These are phyloP conservation scores for Drosophila arawakana DNA, from an alignment of 1,140 invertebrate genomes.

Conservation along the genomic window DNA sequence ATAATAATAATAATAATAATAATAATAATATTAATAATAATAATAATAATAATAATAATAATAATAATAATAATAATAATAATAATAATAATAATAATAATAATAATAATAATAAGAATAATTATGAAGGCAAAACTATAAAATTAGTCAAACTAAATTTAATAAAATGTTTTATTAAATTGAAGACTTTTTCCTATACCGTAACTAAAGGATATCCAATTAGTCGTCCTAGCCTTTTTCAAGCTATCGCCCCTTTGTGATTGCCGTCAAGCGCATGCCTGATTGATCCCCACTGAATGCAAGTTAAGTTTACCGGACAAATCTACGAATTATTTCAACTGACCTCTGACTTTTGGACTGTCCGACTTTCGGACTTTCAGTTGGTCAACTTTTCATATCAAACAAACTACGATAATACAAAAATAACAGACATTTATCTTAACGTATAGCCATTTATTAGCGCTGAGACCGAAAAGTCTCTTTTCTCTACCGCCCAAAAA, in stretches of 20 bases:
- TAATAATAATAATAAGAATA: no score
- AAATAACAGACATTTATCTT: conserved; percentile 75
- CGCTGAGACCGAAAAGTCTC: conserved; percentile 10
- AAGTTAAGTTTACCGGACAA: conserved; percentile 7
- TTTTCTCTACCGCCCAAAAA: neutral
- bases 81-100: no score
- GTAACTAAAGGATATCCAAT: neutral
- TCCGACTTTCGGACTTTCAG: neutral
- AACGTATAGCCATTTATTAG: conserved; percentile 79
- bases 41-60: no score
- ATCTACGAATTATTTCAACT: conserved; percentile 40
- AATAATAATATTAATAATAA: no score
- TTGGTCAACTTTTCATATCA: conserved; percentile 65
- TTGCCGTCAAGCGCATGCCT: conserved; percentile 10
- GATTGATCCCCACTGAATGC: conserved; percentile 46
- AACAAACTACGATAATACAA: conserved; percentile 75
- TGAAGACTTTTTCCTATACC: no score
- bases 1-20: no score
- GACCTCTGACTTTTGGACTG: conserved; percentile 35
- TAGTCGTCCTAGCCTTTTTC: neutral
- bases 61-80: no score
- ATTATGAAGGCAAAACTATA: no score
- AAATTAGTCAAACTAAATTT: no score
- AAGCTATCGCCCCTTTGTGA: conserved; percentile 14
- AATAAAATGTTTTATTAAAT: no score